A percentile compares a stretch with the other conserved stretches of the same genome.
Conservation (phyloP, 2,113 vertebrate species). For the Rhadina sibilatrix region DNA sequence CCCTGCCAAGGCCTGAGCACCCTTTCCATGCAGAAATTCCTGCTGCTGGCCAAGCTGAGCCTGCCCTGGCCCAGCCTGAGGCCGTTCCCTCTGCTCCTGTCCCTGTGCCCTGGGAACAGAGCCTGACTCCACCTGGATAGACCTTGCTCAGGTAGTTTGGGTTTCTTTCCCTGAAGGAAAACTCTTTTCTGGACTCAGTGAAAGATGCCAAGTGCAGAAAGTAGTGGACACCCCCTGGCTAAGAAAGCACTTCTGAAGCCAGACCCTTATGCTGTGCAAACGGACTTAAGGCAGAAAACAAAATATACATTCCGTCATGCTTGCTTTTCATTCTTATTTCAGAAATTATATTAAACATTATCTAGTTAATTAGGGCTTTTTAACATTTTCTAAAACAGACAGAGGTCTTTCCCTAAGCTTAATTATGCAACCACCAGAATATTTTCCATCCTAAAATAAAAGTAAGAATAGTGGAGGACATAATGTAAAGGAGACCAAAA, state of each 20-base stretch:
- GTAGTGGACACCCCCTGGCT: too few relatives aligned
- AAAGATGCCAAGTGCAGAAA: neutral
- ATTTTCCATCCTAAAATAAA: neutral
- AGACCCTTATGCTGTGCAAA: neutral
- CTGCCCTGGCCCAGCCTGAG: neutral
- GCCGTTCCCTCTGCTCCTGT: neutral
- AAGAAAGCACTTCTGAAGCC: neutral
- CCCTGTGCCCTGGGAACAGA: neutral
- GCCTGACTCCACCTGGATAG: fast-evolving
- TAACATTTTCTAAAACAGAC: neutral
- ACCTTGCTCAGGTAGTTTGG: neutral
- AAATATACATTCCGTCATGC: neutral
- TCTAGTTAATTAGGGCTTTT: neutral
- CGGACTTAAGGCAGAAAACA: neutral
- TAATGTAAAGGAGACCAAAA: neutral
- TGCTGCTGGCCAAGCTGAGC: neutral
- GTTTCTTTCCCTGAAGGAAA: neutral
- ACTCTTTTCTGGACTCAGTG: too few relatives aligned
- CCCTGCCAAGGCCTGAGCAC: neutral
- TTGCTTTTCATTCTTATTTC: neutral
- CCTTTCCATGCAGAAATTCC: neutral
- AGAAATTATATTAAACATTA: neutral
- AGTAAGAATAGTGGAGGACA: neutral
- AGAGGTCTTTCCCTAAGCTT: neutral
- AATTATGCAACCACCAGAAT: neutral